Base-by-base conservation (phyloP, 2,888 invertebrate genomes). In the Stenchaetothrips biformis region DNA sequence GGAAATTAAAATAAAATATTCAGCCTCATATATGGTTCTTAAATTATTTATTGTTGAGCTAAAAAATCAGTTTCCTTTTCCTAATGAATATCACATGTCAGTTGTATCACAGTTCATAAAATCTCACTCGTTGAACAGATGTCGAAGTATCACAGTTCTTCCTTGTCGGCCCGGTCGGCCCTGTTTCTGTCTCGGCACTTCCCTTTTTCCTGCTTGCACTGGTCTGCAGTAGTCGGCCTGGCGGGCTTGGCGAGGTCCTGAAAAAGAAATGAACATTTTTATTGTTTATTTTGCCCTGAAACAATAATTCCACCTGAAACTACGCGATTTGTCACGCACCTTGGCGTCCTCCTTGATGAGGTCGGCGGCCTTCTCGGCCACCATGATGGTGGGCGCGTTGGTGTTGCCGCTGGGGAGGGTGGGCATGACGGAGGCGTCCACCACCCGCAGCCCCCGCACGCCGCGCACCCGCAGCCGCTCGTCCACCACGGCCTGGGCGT, bases 351-450 rank as follows among this genome's bases (percentile, higher is more conserved):
- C 48, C 81, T 81, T 81, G 62, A 81, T 80, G 79, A 80, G 67
- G 53, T 81, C 86, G 0, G 86, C 83, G 0, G 83, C 84, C 80
- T 85, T 85, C 81, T 86, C 86, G 3, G 84, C 86, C 2, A 85
- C 83, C 86, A 86, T 86, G 25, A 86, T 83, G 21, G 83, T 83
- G 8, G 85, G 84, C 6, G 86, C 85, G 74, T 85, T 85, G 3
- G 85, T 85, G 82, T 86, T 85, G 47, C 85, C 85, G 9, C 85
- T 84, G 7, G 84, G 84, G 21, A 85, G 83, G 25, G 82, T 82
- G 1, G 86, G 86, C 84, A 86, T 85, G 62, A 86, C 83, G 59
- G 86, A 86, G 21, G 84, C 85, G 80, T 86, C 86, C 27, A 85
- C 85, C 37, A 86, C 86, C 48, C 86, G 82, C 18, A 86, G 82